phyloP scores from a whole-genome alignment of 2,113 vertebrate species.

The Myotis brandtii region DNA sequence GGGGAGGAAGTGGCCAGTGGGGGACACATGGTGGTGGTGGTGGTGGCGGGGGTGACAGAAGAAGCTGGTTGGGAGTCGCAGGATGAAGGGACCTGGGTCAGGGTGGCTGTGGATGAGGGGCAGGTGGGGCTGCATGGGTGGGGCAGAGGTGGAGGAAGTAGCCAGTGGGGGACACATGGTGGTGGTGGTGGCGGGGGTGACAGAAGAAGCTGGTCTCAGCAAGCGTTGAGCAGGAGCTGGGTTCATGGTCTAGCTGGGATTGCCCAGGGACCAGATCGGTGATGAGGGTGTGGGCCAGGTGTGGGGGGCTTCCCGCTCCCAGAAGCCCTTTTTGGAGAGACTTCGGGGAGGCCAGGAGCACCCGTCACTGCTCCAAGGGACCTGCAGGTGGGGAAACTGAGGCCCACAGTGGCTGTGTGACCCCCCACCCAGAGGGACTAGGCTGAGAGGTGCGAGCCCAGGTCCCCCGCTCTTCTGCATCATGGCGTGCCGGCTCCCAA shows the following conservation, averaged over 20 bases:
- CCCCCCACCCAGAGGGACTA: not conserved
- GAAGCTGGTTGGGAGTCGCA: rapidly evolving
- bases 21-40: too few relatives aligned
- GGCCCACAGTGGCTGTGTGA: not conserved
- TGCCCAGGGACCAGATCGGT: not conserved
- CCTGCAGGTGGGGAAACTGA: not conserved
- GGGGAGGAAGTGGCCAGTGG: too few relatives aligned
- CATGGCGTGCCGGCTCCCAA: not conserved
- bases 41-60: not conserved
- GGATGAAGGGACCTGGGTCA: not conserved
- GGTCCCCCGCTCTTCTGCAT: not conserved
- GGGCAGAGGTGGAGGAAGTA: too few relatives aligned
- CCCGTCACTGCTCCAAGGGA: not conserved
- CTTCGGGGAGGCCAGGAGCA: not conserved
- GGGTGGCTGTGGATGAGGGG: too few relatives aligned
- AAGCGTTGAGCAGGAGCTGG: not conserved
- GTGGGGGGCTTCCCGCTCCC: not conserved
- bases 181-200: not conserved
- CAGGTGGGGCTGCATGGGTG: too few relatives aligned
- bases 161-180: too few relatives aligned
- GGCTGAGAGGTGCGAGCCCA: not conserved
- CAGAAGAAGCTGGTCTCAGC: not conserved
- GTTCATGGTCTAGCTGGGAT: not conserved
- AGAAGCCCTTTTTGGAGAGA: not conserved
- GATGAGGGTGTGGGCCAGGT: not conserved